Evolutionary conservation across 2,888 invertebrate species (phyloP).

Genomic region (Zele albiditarsus): DNA sequence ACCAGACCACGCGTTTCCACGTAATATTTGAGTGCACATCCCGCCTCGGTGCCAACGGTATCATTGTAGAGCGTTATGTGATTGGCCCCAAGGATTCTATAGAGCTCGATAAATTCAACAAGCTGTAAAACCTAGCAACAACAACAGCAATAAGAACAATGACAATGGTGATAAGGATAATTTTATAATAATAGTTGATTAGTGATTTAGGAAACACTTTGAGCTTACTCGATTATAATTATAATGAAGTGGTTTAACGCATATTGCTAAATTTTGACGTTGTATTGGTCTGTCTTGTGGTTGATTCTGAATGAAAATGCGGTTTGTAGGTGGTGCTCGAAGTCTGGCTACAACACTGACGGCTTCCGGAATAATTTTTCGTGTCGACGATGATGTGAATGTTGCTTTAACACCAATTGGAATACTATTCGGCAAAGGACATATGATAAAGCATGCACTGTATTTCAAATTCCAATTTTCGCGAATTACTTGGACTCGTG

Average conservation of each 20-base stretch:
- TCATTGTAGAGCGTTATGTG: constrained; percentile 95
- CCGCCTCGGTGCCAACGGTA: constrained; percentile 85
- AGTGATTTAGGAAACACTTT: not conserved
- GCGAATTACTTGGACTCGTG: constrained; percentile 87
- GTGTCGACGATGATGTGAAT: constrained; percentile 76
- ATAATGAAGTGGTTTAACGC: constrained; percentile 93
- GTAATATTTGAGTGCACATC: constrained; percentile 84
- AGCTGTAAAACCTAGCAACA: constrained; percentile 80
- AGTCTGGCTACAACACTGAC: constrained; percentile 81
- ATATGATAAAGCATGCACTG: constrained; percentile 91
- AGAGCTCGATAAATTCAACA: constrained; percentile 91
- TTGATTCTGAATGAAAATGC: constrained; percentile 77
- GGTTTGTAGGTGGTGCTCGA: constrained; percentile 78
- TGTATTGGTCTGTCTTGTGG: constrained; percentile 73
- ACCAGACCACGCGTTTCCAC: constrained; percentile 76
- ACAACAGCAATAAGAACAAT: not conserved
- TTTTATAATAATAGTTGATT: not conserved
- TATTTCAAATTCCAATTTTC: constrained; percentile 96
- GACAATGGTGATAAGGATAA: not conserved
- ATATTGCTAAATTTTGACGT: constrained; percentile 81
- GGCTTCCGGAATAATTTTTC: constrained; percentile 78
- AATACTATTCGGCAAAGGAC: constrained; percentile 80
- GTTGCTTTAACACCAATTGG: constrained; percentile 56
- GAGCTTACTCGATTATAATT: constrained; percentile 83
- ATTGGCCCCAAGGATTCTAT: constrained; percentile 86